phyloP scores from a whole-genome alignment of 2,888 invertebrate species.

The Caenorhabditis sp. region DNA sequence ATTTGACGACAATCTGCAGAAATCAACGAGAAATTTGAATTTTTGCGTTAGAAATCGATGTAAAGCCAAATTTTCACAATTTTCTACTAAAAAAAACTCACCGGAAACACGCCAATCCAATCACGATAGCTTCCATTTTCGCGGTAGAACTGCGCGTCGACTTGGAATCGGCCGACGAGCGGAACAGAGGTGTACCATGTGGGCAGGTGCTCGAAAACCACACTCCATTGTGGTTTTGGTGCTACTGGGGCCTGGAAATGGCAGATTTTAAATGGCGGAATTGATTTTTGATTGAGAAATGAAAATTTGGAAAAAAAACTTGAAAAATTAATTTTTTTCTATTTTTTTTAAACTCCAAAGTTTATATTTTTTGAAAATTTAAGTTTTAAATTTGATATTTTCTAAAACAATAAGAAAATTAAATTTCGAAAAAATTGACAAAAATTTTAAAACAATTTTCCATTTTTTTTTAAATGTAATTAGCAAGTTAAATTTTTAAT shows the following conservation, averaged over 20 bases:
- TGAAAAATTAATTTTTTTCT: not conserved
- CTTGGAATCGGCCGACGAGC: slow-evolving; percentile 71
- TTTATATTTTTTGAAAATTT: not conserved
- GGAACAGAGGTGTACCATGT: slow-evolving; percentile 72
- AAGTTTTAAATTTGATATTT: not conserved
- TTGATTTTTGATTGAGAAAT: not conserved
- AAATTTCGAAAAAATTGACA: not conserved
- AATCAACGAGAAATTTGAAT: not conserved
- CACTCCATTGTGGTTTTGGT: slow-evolving; percentile 62
- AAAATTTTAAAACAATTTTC: too few species aligned
- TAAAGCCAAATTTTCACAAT: not conserved
- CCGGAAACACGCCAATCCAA: slow-evolving; percentile 76
- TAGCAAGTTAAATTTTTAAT: too few species aligned
- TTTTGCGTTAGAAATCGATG: not conserved
- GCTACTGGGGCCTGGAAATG: slow-evolving; percentile 47
- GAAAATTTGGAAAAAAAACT: not conserved
- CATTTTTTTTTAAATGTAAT: too few species aligned
- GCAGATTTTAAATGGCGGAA: too few species aligned
- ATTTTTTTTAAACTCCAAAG: too few species aligned
- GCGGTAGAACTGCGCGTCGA: slow-evolving; percentile 68
- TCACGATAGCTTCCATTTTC: slow-evolving; percentile 74
- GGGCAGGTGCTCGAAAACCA: slow-evolving; percentile 70
- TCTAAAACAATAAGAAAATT: not conserved
- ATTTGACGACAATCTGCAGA: too few species aligned
- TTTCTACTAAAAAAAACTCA: slow-evolving; percentile 5